A percentile compares a stretch with the other conserved stretches of the same genome.
These are phyloP conservation scores for Perca flavescens DNA, from an alignment of 2,113 vertebrate genomes.

Conservation along the genomic window DNA sequence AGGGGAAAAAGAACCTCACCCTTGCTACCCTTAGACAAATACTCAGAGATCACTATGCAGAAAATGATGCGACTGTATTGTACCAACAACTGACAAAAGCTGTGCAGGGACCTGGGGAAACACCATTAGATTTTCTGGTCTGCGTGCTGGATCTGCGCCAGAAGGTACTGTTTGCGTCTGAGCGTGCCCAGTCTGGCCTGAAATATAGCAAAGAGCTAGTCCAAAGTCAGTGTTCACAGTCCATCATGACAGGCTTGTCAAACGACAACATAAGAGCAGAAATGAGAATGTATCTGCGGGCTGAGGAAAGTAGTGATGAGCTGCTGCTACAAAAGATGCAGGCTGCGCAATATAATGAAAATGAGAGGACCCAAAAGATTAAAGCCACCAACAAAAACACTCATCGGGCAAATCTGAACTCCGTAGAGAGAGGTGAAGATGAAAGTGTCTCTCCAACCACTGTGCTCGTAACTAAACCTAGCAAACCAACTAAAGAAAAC, in stretches of 20 bases:
- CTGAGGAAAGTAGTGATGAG: slow-evolving; percentile 6
- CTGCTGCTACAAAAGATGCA: not conserved
- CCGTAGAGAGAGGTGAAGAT: not conserved
- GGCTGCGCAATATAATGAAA: not conserved
- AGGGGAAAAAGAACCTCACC: slow-evolving; percentile 8
- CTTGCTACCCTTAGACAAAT: slow-evolving; percentile 13
- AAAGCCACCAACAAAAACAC: not conserved
- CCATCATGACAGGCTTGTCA: not conserved
- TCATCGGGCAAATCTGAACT: not conserved
- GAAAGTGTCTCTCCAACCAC: not conserved
- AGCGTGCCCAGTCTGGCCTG: too few species aligned
- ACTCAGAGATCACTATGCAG: not conserved
- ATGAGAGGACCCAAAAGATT: slow-evolving; percentile 9
- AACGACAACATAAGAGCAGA: slow-evolving; percentile 17
- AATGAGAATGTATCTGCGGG: slow-evolving; percentile 3
- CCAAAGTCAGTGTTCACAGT: too few species aligned
- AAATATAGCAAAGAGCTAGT: too few species aligned
- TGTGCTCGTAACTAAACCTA: not conserved
- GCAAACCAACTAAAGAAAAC: not conserved
- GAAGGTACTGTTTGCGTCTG: too few species aligned
- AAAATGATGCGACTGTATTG: slow-evolving; percentile 23
- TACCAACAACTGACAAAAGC: not conserved
- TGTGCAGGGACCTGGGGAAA: too few species aligned
- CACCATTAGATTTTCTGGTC: too few species aligned
- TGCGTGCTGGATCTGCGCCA: too few species aligned